A percentile compares a stretch with the other conserved stretches of the same genome.
Evolutionary conservation across 2,797 vertebrate genomes (phyloP).

Genomic region (Chanos chanos): DNA sequence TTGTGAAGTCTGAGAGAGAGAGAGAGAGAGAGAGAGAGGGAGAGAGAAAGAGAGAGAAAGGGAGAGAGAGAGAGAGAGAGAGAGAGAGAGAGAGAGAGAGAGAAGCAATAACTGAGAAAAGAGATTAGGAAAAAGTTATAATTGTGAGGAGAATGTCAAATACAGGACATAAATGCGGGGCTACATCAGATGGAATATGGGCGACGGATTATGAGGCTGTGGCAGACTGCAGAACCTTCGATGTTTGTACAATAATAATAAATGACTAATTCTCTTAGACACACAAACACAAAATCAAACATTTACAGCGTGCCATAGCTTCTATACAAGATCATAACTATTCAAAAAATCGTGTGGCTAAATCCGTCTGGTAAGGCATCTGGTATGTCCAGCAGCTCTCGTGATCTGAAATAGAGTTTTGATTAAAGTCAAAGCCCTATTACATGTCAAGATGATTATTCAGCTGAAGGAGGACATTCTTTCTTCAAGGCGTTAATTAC

Average conservation of each 20-base stretch:
- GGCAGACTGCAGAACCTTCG: too few species aligned
- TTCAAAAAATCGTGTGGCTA: too few species aligned
- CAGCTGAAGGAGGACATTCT: too few species aligned
- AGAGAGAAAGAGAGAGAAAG: background rate
- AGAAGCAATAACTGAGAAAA: background rate
- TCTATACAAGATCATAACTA: too few species aligned
- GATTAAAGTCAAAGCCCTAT: constrained; percentile 18
- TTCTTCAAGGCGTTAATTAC: background rate
- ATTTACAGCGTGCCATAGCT: too few species aligned
- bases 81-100: background rate
- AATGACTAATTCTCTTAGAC: too few species aligned
- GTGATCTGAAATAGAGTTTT: background rate
- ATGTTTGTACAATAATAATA: too few species aligned
- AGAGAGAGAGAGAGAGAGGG: background rate
- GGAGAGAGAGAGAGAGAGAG: background rate
- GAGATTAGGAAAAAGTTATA: background rate
- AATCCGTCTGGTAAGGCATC: too few species aligned
- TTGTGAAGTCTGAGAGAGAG: background rate
- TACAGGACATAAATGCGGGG: too few species aligned
- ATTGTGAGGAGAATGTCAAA: background rate
- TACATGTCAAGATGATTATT: background rate
- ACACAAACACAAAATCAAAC: too few species aligned
- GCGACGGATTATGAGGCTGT: too few species aligned
- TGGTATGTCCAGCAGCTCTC: constrained; percentile 13
- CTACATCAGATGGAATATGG: too few species aligned